phyloP scores from a whole-genome alignment of 2,797 vertebrate species.

The Tinamus major region DNA sequence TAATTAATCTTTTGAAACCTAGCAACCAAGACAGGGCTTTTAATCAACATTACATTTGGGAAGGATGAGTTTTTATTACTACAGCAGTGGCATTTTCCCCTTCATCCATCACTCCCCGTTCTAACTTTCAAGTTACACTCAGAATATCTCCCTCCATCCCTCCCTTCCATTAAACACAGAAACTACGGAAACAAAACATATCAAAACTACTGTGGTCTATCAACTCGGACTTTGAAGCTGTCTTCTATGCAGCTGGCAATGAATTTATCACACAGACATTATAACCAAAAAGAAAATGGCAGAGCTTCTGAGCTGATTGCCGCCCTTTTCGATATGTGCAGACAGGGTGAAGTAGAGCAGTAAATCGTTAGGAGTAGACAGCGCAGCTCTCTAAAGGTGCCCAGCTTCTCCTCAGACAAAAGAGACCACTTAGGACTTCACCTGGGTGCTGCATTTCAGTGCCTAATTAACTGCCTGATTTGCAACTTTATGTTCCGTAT shows the following conservation, averaged over 20 bases:
- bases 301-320: neutral
- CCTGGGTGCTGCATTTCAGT: neutral
- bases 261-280: neutral
- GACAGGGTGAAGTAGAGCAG: slow-evolving; percentile 49
- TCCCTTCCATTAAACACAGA: neutral
- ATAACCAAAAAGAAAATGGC: neutral
- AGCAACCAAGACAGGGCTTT: neutral
- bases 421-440: neutral
- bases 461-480: neutral
- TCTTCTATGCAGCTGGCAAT: neutral
- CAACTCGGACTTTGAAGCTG: neutral
- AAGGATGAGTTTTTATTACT: neutral
- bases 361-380: neutral
- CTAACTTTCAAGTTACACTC: neutral
- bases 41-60: neutral
- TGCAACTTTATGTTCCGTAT: neutral
- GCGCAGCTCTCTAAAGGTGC: neutral
- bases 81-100: neutral
- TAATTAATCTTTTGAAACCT: neutral
- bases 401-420: slow-evolving; percentile 1
- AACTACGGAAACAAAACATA: neutral
- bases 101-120: neutral
- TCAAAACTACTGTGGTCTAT: neutral
- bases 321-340: neutral
- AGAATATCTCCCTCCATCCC: neutral